Evolutionary conservation across 2,888 invertebrate species (phyloP).

Genomic region (Byasa hedistus): DNA sequence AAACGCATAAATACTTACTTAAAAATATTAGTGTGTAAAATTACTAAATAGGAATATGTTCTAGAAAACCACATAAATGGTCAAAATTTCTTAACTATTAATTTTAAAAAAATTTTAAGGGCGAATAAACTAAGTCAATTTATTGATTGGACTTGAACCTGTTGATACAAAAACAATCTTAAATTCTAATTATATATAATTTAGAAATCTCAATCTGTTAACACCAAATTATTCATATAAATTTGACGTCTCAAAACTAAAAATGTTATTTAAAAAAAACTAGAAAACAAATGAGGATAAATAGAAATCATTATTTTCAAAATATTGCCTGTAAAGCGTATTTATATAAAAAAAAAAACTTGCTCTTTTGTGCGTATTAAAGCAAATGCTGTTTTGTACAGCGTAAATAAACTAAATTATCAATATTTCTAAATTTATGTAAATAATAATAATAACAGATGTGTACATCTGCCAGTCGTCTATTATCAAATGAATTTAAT

Average conservation of each 20-base stretch:
- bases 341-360: background rate
- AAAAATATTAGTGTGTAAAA: constrained; percentile 2
- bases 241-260: no score
- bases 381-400: background rate
- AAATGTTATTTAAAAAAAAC: background rate
- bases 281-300: background rate
- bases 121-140: background rate
- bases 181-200: no score
- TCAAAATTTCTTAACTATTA: background rate
- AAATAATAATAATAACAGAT: background rate
- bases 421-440: background rate
- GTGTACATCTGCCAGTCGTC: background rate
- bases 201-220: background rate
- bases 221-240: background rate
- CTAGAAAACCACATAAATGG: background rate
- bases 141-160: no score
- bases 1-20: background rate
- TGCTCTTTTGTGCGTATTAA: background rate
- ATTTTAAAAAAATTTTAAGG: background rate
- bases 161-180: background rate
- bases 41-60: background rate
- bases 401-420: background rate
- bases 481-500: background rate
- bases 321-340: background rate
- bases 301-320: background rate